Evolutionary conservation across 2,888 invertebrate genomes (phyloP).

Genomic region (Drosophila kuntzei): DNA sequence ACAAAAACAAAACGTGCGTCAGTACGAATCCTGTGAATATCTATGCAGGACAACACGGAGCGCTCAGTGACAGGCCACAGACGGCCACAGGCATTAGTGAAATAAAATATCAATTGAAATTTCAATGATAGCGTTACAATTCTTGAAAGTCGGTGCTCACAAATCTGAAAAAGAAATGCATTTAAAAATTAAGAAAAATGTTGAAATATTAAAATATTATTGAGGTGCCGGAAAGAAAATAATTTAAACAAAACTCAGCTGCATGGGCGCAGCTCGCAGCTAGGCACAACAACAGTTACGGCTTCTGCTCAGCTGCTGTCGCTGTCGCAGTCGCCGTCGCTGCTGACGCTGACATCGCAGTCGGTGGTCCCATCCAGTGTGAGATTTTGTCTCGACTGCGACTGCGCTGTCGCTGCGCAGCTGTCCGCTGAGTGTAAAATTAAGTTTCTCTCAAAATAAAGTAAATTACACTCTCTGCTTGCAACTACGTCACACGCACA

Average conservation of each 20-base stretch:
- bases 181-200: conserved; percentile 4
- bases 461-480: conserved; percentile 22
- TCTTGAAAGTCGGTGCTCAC: not conserved
- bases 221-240: not conserved
- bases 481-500: conserved; percentile 47
- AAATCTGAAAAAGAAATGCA: not conserved
- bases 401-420: conserved; percentile 57
- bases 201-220: not conserved
- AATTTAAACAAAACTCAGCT: conserved; percentile 6
- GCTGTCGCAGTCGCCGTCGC: too few species aligned
- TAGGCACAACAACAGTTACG: conserved; percentile 18
- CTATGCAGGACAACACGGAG: conserved; percentile 81
- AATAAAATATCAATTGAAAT: conserved; percentile 7
- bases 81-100: conserved; percentile 34
- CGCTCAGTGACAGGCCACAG: conserved; percentile 31
- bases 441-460: conserved; percentile 17
- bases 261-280: too few species aligned
- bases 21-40: conserved; percentile 83
- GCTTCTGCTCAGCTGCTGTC: conserved; percentile 38
- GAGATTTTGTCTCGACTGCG: conserved; percentile 25
- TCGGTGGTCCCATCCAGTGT: conserved; percentile 14
- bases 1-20: conserved; percentile 81
- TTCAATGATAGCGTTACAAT: not conserved
- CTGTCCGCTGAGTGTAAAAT: conserved; percentile 53
- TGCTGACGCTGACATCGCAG: conserved; percentile 26